Conservation (phyloP, 2,113 vertebrate species). For the Collichthys lucidus region DNA sequence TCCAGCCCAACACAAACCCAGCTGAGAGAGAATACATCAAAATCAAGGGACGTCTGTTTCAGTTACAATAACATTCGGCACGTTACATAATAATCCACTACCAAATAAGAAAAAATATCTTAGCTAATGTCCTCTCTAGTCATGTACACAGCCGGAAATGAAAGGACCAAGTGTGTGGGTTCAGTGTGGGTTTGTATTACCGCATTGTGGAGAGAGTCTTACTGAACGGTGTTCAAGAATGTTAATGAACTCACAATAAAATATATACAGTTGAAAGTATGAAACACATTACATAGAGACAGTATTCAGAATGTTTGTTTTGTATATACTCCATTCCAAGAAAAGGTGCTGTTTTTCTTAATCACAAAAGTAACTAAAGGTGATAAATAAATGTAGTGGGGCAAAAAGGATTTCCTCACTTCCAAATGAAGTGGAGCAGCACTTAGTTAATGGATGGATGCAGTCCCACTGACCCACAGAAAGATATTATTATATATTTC, state of each 20-base stretch:
- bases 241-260: neutral
- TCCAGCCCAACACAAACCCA: conserved; percentile 70
- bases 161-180: conserved; percentile 15
- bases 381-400: no score
- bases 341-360: neutral
- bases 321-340: neutral
- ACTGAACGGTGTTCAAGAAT: neutral
- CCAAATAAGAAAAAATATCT: conserved; percentile 66
- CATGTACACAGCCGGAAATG: conserved; percentile 43
- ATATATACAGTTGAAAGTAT: neutral
- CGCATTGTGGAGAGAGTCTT: conserved; percentile 1
- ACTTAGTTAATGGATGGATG: no score
- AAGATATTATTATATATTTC: no score
- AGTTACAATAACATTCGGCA: conserved; percentile 76
- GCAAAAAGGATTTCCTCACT: no score
- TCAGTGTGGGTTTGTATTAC: conserved; percentile 9
- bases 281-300: neutral
- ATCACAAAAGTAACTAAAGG: neutral
- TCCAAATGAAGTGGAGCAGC: no score
- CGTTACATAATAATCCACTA: conserved; percentile 76
- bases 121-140: conserved; percentile 63
- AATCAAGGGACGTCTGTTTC: conserved; percentile 77
- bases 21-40: conserved; percentile 58
- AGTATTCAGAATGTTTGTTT: neutral
- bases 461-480: no score